Percentiles rank a stretch among this genome's conserved stretches.
These are phyloP conservation scores for Eulemur mongoz DNA, from an alignment of 2,797 vertebrate genomes.

Conservation along the genomic window DNA sequence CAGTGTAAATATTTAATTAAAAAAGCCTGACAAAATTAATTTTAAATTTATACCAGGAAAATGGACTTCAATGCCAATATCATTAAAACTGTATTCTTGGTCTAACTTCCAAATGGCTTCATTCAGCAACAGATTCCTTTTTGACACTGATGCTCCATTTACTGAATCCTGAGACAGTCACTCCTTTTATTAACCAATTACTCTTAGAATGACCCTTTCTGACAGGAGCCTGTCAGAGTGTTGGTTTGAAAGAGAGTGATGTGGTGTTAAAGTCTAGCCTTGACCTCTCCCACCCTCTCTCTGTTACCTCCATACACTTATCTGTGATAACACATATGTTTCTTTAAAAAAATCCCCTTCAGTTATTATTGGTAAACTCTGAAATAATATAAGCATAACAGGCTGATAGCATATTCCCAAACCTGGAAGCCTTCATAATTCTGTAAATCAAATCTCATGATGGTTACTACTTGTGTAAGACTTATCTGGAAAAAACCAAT, in stretches of 20 bases:
- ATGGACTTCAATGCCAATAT: conserved; percentile 72
- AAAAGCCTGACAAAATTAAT: conserved; percentile 79
- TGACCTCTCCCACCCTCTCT: conserved; percentile 89
- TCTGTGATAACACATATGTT: conserved; percentile 79
- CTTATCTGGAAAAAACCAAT: not conserved
- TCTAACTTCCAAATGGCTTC: conserved; percentile 89
- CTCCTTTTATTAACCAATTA: conserved; percentile 85
- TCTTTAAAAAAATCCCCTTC: conserved; percentile 70
- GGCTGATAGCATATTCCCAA: not conserved
- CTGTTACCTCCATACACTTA: conserved; percentile 82
- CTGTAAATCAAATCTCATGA: conserved; percentile 50
- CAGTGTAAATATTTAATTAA: conserved; percentile 82
- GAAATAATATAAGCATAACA: conserved; percentile 42
- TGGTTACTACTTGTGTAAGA: conserved; percentile 20
- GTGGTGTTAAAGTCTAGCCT: conserved; percentile 92
- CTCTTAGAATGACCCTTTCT: conserved; percentile 90
- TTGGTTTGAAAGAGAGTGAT: conserved; percentile 91
- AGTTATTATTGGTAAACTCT: conserved; percentile 72
- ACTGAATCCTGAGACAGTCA: conserved; percentile 77
- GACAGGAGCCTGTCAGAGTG: conserved; percentile 90
- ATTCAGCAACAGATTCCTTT: conserved; percentile 91
- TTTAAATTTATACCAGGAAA: conserved; percentile 81
- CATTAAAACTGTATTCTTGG: conserved; percentile 81
- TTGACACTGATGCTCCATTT: conserved; percentile 89
- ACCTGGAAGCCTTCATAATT: conserved; percentile 32